phyloP scores from a whole-genome alignment of 2,113 vertebrate genomes.

The Delphinus delphis region DNA sequence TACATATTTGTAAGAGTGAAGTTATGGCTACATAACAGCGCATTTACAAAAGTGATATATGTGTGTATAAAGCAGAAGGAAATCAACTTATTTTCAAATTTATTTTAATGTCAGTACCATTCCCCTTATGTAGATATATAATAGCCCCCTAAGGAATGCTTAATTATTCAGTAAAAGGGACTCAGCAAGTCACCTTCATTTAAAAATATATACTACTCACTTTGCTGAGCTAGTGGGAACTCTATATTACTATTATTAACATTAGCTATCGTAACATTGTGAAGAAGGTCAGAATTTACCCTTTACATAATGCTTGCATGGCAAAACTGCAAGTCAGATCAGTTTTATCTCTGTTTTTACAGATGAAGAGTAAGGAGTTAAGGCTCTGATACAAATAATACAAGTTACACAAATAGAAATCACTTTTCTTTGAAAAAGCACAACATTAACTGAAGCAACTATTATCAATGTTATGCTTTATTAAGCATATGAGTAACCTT shows the following conservation, averaged over 20 bases:
- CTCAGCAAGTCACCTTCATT: conserved; percentile 38
- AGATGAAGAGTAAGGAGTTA: not conserved
- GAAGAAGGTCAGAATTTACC: conserved; percentile 38
- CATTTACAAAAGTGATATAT: not conserved
- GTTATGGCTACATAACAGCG: not conserved
- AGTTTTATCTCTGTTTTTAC: conserved; percentile 17
- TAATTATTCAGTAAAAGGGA: conserved; percentile 52
- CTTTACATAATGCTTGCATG: conserved; percentile 13
- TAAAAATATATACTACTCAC: not conserved
- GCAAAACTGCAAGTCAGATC: conserved; percentile 7
- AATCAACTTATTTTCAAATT: not conserved
- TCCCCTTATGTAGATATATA: not conserved
- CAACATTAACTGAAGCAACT: not conserved
- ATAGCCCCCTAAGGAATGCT: not conserved
- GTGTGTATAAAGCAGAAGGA: not conserved
- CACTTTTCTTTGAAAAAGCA: conserved; percentile 7
- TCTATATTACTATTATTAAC: conserved; percentile 9
- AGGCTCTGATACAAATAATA: not conserved
- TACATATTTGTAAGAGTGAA: not conserved
- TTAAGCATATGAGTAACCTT: not conserved
- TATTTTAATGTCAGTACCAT: not conserved
- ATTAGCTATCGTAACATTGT: not conserved
- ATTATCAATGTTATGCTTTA: not conserved
- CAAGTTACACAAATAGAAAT: not conserved
- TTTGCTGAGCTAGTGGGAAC: conserved; percentile 12